A percentile compares a stretch with the other conserved stretches of the same genome.
Evolutionary conservation across 1,140 invertebrate genomes (phyloP).

Genomic region (Dinothrombium tinctorium): DNA sequence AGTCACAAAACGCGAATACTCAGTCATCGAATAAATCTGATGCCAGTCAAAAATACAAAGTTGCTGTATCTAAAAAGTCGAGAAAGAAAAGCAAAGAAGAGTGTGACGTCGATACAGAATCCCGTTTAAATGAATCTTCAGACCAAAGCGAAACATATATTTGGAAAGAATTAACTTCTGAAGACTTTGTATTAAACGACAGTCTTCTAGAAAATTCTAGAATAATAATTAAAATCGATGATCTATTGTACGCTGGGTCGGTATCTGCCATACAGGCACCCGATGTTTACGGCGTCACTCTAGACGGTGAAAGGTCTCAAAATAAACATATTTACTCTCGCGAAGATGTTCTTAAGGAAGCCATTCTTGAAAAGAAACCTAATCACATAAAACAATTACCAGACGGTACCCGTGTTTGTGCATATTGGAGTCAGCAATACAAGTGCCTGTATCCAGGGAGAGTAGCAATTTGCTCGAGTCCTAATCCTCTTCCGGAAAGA

Average conservation of each 20-base stretch:
- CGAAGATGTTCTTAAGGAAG: slow-evolving; percentile 4
- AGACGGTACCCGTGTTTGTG: slow-evolving; percentile 44
- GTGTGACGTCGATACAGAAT: background rate
- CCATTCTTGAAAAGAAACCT: slow-evolving; percentile 31
- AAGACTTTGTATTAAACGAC: slow-evolving; percentile 6
- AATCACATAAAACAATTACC: slow-evolving; percentile 27
- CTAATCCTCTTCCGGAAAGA: slow-evolving; percentile 4
- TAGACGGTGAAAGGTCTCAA: slow-evolving; percentile 15
- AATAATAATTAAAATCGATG: slow-evolving; percentile 40
- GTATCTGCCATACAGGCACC: slow-evolving; percentile 61
- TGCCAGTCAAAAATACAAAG: too few relatives aligned
- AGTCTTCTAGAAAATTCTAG: slow-evolving; percentile 32
- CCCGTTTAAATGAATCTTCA: background rate
- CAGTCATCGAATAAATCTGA: too few relatives aligned
- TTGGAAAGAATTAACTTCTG: background rate
- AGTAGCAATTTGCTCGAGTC: slow-evolving; percentile 30
- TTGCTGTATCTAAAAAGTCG: background rate
- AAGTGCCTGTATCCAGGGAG: slow-evolving; percentile 76
- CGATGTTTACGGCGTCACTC: slow-evolving; percentile 40
- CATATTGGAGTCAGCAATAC: slow-evolving; percentile 88
- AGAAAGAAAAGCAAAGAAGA: background rate
- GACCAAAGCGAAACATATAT: background rate
- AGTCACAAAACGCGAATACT: too few relatives aligned
- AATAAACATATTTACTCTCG: background rate
- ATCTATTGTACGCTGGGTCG: slow-evolving; percentile 63